Evolutionary conservation across 1,140 invertebrate genomes (phyloP).

Genomic region (Aphidius ervi): DNA sequence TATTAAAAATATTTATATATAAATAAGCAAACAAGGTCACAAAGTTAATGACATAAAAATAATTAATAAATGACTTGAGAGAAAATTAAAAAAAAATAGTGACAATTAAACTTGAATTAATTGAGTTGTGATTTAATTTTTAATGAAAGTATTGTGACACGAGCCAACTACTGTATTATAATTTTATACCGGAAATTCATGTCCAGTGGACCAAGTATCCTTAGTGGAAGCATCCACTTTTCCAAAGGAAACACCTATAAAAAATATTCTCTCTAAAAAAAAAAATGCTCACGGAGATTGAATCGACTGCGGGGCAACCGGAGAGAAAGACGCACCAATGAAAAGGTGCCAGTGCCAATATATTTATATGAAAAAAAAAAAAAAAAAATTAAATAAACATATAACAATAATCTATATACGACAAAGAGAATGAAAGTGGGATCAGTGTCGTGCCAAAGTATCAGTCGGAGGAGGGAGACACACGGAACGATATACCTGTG

Average conservation of each 20-base stretch:
- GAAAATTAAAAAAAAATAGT: no score
- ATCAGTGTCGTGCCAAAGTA: conserved; percentile 25
- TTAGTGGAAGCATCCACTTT: conserved; percentile 39
- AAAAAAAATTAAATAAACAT: conserved; percentile 17
- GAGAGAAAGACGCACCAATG: conserved; percentile 6
- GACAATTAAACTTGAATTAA: no score
- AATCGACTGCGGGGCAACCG: conserved; percentile 20
- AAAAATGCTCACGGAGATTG: conserved; percentile 15
- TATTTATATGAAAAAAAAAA: conserved; percentile 20
- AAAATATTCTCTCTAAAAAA: background rate
- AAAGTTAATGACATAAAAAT: no score
- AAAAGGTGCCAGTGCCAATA: conserved; percentile 13
- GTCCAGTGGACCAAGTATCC: conserved; percentile 44
- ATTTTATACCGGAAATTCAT: conserved; percentile 36
- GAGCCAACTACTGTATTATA: background rate
- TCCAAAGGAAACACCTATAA: conserved; percentile 31
- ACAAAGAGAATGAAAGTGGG: conserved; percentile 19
- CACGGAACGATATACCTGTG: conserved; percentile 50
- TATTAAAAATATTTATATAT: no score
- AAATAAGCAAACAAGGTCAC: no score
- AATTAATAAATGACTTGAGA: no score
- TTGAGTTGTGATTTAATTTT: no score
- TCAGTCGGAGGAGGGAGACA: conserved; percentile 25
- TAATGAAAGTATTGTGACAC: no score
- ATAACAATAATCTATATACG: conserved; percentile 11